Evolutionary conservation across 2,797 vertebrate genomes (phyloP).

Genomic region (Lemur catta): DNA sequence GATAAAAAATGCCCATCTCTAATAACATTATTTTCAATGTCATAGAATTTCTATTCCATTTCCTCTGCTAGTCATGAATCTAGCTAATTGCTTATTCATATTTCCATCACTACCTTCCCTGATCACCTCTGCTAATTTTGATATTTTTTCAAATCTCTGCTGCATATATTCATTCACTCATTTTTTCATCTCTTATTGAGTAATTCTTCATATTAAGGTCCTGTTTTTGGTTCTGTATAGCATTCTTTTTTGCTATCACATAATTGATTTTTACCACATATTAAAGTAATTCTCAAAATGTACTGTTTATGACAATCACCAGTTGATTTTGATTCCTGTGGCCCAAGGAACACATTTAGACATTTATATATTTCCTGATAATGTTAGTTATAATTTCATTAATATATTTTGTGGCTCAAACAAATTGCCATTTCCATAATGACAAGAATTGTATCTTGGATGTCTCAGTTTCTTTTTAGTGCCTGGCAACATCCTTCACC

Average conservation of each 20-base stretch:
- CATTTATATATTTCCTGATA: background rate
- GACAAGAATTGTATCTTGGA: background rate
- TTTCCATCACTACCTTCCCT: background rate
- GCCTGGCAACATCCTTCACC: background rate
- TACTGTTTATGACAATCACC: background rate
- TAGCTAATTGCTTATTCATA: conserved; percentile 19
- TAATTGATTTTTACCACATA: background rate
- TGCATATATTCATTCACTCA: background rate
- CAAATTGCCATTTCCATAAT: background rate
- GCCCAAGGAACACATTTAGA: background rate
- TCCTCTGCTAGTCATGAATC: conserved; percentile 10
- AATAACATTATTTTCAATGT: conserved; percentile 40
- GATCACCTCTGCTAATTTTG: background rate
- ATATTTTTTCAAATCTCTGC: background rate
- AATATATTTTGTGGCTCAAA: background rate
- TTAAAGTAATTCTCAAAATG: background rate
- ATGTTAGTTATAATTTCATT: background rate
- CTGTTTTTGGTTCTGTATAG: background rate
- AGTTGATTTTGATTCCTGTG: background rate
- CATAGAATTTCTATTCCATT: background rate
- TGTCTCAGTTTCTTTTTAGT: background rate
- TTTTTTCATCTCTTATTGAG: background rate
- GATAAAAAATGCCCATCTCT: background rate
- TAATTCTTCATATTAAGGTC: background rate
- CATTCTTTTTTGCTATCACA: background rate